Evolutionary conservation across 1,140 invertebrate genomes (phyloP).

Genomic region (Calephelis nemesis): DNA sequence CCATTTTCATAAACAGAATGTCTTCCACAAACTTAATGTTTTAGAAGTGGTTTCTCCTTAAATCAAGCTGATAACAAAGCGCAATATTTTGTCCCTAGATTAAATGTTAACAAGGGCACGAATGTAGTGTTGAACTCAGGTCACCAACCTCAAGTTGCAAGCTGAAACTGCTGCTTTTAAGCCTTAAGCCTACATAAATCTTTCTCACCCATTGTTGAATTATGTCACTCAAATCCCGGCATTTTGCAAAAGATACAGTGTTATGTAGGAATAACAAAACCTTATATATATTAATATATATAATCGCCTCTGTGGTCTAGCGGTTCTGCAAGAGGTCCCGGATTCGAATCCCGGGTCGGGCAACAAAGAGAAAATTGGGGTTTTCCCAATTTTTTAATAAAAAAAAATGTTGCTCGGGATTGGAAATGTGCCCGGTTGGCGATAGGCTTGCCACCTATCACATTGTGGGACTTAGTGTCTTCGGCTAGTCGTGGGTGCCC

Average conservation of each 20-base stretch:
- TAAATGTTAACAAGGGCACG: constrained; percentile 41
- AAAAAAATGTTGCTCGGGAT: no score
- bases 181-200: constrained; percentile 15
- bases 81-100: constrained; percentile 41
- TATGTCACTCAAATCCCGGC: not conserved
- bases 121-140: constrained; percentile 31
- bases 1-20: not conserved
- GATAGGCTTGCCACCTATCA: no score
- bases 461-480: no score
- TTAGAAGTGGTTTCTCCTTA: constrained; percentile 36
- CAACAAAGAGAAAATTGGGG: no score
- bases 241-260: not conserved
- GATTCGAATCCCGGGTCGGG: no score
- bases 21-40: constrained; percentile 37
- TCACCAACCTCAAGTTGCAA: constrained; percentile 26
- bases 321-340: no score
- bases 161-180: constrained; percentile 16
- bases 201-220: constrained; percentile 6
- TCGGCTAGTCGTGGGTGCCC: no score
- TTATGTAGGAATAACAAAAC: not conserved
- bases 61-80: constrained; percentile 43
- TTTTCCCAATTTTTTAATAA: no score
- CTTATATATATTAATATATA: no score
- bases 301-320: no score
- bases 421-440: no score